Percentiles rank a stretch among this genome's conserved stretches.
These are phyloP conservation scores for Piaya cayana DNA, from an alignment of 2,113 vertebrate species.

Conservation along the genomic window DNA sequence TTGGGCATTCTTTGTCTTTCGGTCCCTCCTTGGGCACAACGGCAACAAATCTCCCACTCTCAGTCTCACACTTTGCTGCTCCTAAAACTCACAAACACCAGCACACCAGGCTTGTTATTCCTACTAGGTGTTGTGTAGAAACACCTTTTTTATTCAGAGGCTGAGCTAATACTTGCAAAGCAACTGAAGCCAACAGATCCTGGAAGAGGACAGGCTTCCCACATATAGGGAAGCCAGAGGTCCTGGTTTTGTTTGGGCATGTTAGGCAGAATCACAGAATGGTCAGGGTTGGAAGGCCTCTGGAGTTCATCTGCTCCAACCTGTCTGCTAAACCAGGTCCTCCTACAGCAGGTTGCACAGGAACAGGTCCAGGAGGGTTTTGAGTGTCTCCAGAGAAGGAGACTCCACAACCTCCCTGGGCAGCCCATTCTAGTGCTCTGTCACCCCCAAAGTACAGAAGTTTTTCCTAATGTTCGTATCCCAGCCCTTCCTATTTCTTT, in stretches of 20 bases:
- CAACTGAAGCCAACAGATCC: neutral
- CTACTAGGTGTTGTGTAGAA: neutral
- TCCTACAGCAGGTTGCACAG: no score
- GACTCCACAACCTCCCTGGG: no score
- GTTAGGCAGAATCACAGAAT: no score
- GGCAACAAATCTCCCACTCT: neutral
- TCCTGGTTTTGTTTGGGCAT: neutral
- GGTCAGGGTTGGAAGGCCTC: no score
- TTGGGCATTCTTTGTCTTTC: neutral
- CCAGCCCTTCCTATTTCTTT: neutral
- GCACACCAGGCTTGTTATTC: neutral
- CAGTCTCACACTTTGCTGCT: neutral
- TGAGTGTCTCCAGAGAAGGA: no score
- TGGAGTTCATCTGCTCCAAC: no score
- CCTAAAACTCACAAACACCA: neutral
- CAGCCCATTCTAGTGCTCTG: no score
- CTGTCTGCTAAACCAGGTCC: no score
- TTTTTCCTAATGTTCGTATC: neutral
- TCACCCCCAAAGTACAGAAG: no score
- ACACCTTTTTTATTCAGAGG: neutral
- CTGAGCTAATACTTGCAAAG: neutral
- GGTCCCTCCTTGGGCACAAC: neutral
- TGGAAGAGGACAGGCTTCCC: neutral
- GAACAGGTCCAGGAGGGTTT: no score
- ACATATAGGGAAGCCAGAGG: rapidly evolving